Percentiles rank a stretch among this genome's conserved stretches.
Conservation (phyloP, 2,113 vertebrate genomes). For the Calyptommatus sinebrachiatus region DNA sequence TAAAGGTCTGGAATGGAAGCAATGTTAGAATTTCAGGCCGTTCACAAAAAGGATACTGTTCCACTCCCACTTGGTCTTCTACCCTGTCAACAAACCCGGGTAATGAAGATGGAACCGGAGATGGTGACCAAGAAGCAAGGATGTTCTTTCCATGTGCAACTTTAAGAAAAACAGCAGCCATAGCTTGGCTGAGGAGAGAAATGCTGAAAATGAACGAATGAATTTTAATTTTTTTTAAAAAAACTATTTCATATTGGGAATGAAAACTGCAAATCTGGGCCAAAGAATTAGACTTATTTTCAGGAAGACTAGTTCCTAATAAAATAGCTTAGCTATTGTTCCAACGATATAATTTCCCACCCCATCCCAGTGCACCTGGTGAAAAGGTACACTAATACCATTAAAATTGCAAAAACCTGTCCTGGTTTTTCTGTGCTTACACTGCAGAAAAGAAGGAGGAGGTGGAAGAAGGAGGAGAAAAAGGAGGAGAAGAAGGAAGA, state of each 20-base stretch:
- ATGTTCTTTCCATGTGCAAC: background rate
- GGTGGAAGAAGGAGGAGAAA: no score
- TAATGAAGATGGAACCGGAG: slow-evolving; percentile 36
- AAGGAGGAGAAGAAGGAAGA: no score
- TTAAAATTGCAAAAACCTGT: no score
- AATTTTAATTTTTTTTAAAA: background rate
- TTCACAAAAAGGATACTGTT: slow-evolving; percentile 53
- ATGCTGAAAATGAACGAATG: background rate
- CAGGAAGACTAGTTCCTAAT: no score
- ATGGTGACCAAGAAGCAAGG: slow-evolving; percentile 16
- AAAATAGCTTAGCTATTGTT: no score
- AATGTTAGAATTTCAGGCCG: slow-evolving; percentile 38
- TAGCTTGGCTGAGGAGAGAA: background rate
- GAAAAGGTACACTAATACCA: no score
- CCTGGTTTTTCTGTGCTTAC: no score
- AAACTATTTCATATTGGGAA: background rate
- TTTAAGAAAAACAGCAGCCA: background rate
- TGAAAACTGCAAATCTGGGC: background rate
- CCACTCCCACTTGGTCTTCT: background rate
- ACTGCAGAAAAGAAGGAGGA: no score
- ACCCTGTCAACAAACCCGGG: slow-evolving; percentile 43
- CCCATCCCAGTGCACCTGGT: no score
- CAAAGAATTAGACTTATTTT: background rate
- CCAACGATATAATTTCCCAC: no score
- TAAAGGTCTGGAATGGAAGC: slow-evolving; percentile 17